Percentiles rank a stretch among this genome's conserved stretches.
Conservation (phyloP, 2,797 vertebrate genomes). For the Argya squamiceps region DNA sequence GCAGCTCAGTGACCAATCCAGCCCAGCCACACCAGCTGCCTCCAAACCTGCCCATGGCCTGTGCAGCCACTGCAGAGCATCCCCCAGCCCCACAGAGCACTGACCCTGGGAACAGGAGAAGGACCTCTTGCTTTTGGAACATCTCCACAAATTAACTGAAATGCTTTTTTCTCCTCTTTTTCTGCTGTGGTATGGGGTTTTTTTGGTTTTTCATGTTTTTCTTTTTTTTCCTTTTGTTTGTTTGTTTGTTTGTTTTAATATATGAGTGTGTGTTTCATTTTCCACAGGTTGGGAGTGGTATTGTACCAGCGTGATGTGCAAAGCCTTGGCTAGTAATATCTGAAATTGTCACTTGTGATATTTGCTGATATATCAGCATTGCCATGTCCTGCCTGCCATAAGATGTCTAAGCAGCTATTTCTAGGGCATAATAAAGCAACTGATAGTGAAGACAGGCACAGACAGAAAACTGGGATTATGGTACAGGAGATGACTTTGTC, state of each 20-base stretch:
- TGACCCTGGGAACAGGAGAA: neutral
- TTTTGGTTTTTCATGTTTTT: no score
- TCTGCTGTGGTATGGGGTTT: neutral
- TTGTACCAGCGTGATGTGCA: neutral
- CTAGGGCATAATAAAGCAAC: neutral
- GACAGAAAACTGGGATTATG: neutral
- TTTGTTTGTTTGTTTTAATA: no score
- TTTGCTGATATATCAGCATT: neutral
- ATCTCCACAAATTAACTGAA: neutral
- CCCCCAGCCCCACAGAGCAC: neutral
- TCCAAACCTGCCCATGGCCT: neutral
- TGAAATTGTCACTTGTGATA: neutral
- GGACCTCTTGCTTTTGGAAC: neutral
- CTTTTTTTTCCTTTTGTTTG: no score
- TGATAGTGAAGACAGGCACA: neutral
- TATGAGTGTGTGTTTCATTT: rapidly evolving
- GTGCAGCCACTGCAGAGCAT: neutral
- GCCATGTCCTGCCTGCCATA: rapidly evolving
- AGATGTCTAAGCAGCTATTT: neutral
- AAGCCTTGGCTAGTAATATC: neutral
- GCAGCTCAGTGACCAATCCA: rapidly evolving
- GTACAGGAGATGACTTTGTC: neutral
- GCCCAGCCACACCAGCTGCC: rapidly evolving
- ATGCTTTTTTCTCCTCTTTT: neutral
- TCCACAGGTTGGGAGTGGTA: neutral